Base-by-base conservation (phyloP, 2,888 invertebrate genomes). In the Amphimallon solstitiale region DNA sequence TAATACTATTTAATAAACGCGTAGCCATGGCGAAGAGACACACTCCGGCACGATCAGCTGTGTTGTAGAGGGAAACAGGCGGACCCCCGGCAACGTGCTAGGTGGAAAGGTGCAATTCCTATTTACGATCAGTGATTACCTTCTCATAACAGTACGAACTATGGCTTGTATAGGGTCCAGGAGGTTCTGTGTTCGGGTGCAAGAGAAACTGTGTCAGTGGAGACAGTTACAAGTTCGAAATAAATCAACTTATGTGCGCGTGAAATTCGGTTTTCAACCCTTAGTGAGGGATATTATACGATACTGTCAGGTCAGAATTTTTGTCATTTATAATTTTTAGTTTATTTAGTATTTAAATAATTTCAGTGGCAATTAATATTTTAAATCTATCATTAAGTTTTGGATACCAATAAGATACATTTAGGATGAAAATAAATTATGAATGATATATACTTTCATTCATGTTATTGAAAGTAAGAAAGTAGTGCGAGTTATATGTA, bases 161-260 rank as follows among this genome's bases (percentile, higher is more conserved):
- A 92, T 92, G 91, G 91, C 91, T 88, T 90, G 90, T 88, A 87
- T 90, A 88, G 89, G 90, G 86, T 89, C 91, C 86, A 89, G 90
- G 87, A 89, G 91, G 87, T 87, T 91, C 84, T 91, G 91, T 90
- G 89, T 88, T 86, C 90, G 91, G 85, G 89, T 90, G 83, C 87
- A 87, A 82, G 90, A 91, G 86, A 91, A 91, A 88, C 85, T 91
- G 89, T 91, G 91, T 88, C 90, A 90, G 87, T 89, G 90, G 83
- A 88, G 89, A 86, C 87, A 87, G 84, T 87, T 85, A 84, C 86
- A 82, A 77, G 82, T 88, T 84, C 86, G 88, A 80, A 88, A 87
- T 84, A 89, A 88, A 86, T 85, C 87, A 34, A 67, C 82, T 71
- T 86, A 87, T 86, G 87, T 89, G 86, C 88, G 87, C 85, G 87